These are phyloP conservation scores for Scrobipalpa atriplicella DNA, from an alignment of 2,888 invertebrate species.

Conservation along the genomic window DNA sequence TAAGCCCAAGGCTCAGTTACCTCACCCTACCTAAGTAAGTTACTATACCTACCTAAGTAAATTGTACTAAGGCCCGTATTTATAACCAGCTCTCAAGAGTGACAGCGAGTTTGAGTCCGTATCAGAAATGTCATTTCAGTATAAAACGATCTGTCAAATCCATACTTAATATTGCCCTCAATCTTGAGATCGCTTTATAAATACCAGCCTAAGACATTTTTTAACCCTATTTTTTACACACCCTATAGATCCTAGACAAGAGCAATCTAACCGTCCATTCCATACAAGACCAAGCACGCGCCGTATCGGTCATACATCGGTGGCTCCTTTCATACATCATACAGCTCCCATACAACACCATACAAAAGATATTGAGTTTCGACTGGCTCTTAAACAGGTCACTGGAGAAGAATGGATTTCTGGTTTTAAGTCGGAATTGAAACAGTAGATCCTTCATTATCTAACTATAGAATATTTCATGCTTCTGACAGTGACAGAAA, in stretches of 20 bases:
- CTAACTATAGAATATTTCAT: neutral
- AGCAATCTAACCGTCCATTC: constrained; percentile 63
- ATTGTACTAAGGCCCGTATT: no score
- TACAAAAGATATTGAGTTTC: constrained; percentile 40
- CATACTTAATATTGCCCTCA: no score
- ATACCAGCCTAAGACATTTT: no score
- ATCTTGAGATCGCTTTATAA: neutral
- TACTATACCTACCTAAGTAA: no score
- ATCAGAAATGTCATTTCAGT: no score
- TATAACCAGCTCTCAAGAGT: no score
- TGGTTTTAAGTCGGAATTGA: constrained; percentile 11
- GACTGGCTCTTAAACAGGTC: constrained; percentile 36
- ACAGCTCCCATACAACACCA: constrained; percentile 29
- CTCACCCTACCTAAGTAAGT: no score
- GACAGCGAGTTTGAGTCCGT: no score
- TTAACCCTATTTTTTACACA: constrained; percentile 32
- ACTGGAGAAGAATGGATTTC: constrained; percentile 23
- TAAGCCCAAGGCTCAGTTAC: no score
- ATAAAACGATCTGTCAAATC: no score
- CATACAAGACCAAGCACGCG: constrained; percentile 58
- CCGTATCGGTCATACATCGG: constrained; percentile 70
- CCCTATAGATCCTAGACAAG: constrained; percentile 42
- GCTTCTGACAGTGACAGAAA: no score
- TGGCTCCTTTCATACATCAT: constrained; percentile 53
- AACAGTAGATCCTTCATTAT: neutral